Evolutionary conservation across 2,113 vertebrate species (phyloP).

Genomic region (Brachirus orientalis): DNA sequence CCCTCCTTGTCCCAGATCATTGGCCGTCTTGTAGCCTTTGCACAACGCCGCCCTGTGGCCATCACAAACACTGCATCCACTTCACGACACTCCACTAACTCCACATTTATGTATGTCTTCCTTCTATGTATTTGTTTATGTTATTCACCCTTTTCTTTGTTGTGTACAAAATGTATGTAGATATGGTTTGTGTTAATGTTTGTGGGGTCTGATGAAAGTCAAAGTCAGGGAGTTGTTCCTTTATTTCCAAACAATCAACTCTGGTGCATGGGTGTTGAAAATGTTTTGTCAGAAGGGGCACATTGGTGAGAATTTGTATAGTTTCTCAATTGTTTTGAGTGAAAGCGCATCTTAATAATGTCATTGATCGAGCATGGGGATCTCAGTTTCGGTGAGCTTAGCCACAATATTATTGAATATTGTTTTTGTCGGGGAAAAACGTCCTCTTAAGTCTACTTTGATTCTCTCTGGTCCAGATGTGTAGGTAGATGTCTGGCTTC

Average conservation of each 20-base stretch:
- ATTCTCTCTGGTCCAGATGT: conserved; percentile 17
- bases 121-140: conserved; percentile 58
- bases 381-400: conserved; percentile 7
- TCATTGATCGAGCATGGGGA: conserved; percentile 16
- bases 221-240: conserved; percentile 32
- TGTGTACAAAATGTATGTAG: conserved; percentile 29
- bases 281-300: conserved; percentile 42
- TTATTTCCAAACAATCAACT: conserved; percentile 34
- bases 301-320: background rate
- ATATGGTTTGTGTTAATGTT: too few relatives aligned
- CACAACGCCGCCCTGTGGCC: conserved; percentile 72
- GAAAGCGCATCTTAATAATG: conserved; percentile 33
- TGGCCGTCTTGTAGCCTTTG: conserved; percentile 77
- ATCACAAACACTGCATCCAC: conserved; percentile 40
- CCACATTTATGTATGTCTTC: conserved; percentile 69
- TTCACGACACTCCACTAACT: conserved; percentile 15
- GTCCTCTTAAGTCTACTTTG: background rate
- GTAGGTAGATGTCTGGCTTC: conserved; percentile 22
- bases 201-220: conserved; percentile 7
- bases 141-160: conserved; percentile 22
- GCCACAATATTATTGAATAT: conserved; percentile 4
- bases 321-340: conserved; percentile 39
- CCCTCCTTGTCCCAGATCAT: conserved; percentile 60
- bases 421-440: background rate
- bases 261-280: conserved; percentile 5